A percentile compares a stretch with the other conserved stretches of the same genome.
These are phyloP conservation scores for Pluvianellus socialis DNA, from an alignment of 2,113 vertebrate species.

Conservation along the genomic window DNA sequence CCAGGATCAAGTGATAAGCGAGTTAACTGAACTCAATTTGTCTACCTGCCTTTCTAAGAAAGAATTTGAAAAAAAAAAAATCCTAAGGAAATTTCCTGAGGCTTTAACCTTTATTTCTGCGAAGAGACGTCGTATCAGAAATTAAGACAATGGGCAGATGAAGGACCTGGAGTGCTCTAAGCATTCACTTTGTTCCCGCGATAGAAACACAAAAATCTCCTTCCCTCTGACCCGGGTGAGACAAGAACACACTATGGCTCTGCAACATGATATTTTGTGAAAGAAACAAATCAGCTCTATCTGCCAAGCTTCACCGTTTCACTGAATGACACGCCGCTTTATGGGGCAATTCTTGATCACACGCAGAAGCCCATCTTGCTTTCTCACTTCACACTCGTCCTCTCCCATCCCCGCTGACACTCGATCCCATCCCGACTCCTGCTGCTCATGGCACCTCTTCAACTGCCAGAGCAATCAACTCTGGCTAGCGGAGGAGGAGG, in stretches of 20 bases:
- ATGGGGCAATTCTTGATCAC: not conserved
- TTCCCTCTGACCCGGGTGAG: not conserved
- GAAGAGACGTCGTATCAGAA: not conserved
- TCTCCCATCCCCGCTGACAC: not conserved
- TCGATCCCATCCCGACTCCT: not conserved
- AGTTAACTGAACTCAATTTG: not conserved
- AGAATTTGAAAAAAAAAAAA: not conserved
- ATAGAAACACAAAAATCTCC: not conserved
- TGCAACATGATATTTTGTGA: constrained; percentile 16
- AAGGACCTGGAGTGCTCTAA: not conserved
- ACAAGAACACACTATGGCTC: constrained; percentile 24
- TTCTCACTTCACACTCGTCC: not conserved
- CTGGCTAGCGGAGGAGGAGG: not conserved
- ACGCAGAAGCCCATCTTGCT: not conserved
- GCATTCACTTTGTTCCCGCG: not conserved
- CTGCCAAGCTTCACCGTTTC: constrained; percentile 23
- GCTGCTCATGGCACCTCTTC: constrained; percentile 15
- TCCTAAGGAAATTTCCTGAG: constrained; percentile 17
- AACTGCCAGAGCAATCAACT: not conserved
- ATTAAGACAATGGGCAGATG: not conserved
- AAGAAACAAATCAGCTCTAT: constrained; percentile 16
- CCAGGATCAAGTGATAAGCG: not conserved
- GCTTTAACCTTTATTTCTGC: constrained; percentile 36
- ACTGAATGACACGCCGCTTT: not conserved
- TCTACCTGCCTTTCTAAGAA: not conserved